phyloP scores from a whole-genome alignment of 2,113 vertebrate species.

The Beaufortia kweichowensis region DNA sequence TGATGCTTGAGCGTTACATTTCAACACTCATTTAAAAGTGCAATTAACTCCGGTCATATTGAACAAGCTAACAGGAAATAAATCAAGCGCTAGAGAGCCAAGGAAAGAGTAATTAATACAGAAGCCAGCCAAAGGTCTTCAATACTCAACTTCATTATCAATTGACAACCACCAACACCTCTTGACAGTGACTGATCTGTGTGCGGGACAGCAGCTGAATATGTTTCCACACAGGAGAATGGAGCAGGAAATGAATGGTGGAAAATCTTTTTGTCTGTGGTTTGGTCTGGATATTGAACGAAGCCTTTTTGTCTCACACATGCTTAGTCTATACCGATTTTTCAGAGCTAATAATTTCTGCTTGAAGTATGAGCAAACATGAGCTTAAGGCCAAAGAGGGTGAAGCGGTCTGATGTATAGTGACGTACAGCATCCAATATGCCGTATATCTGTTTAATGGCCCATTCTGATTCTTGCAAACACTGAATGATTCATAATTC shows the following conservation, averaged over 20 bases:
- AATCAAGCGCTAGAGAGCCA: conserved; percentile 90
- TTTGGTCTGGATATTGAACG: conserved; percentile 16
- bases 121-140: conserved; percentile 79
- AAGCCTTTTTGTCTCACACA: conserved; percentile 8
- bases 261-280: conserved; percentile 63
- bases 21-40: conserved; percentile 90
- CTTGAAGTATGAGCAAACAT: not conserved
- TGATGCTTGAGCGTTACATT: conserved; percentile 82
- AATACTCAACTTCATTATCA: conserved; percentile 76
- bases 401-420: not conserved
- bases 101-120: conserved; percentile 85
- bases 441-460: not conserved
- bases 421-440: conserved; percentile 3
- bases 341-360: not conserved
- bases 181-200: conserved; percentile 77
- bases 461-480: conserved; percentile 21
- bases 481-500: not conserved
- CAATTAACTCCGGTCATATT: conserved; percentile 87
- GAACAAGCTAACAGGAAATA: conserved; percentile 85
- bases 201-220: conserved; percentile 61
- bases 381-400: not conserved
- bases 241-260: conserved; percentile 62
- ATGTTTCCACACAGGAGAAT: conserved; percentile 50
- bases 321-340: not conserved
- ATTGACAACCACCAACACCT: conserved; percentile 81